Conservation (phyloP, 2,797 vertebrate genomes). For the Typhlichthys eigenmanni region DNA sequence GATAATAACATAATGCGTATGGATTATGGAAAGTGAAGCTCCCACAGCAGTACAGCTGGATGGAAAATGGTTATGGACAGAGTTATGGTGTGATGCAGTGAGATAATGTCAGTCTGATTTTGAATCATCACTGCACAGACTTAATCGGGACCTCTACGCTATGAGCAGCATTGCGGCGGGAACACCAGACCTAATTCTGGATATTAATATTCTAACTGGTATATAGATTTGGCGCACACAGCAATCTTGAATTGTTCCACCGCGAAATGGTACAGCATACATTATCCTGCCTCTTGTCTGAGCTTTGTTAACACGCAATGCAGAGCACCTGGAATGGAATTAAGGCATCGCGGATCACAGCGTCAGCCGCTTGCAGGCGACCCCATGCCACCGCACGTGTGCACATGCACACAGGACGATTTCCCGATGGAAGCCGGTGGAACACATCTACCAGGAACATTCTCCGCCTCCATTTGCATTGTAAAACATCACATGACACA, state of each 20-base stretch:
- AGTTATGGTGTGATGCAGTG: neutral
- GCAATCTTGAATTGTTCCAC: slow-evolving; percentile 58
- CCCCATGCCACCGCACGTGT: neutral
- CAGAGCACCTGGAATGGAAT: slow-evolving; percentile 36
- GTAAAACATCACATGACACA: slow-evolving; percentile 10
- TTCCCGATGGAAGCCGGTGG: slow-evolving; percentile 1
- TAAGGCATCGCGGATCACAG: slow-evolving; percentile 37
- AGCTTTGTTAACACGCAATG: slow-evolving; percentile 2
- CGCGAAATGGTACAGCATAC: slow-evolving; percentile 32
- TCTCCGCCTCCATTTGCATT: slow-evolving; percentile 23
- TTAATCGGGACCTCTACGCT: slow-evolving; percentile 26
- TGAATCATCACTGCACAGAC: slow-evolving; percentile 22
- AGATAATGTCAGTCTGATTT: slow-evolving; percentile 28
- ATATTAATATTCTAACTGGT: slow-evolving; percentile 40
- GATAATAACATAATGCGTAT: slow-evolving; percentile 30
- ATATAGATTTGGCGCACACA: slow-evolving; percentile 4
- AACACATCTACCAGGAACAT: neutral
- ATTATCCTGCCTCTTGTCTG: slow-evolving; percentile 47
- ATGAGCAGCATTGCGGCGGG: neutral
- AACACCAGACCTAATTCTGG: slow-evolving; percentile 28
- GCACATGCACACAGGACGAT: neutral
- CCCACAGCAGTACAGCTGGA: neutral
- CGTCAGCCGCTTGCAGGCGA: slow-evolving; percentile 9
- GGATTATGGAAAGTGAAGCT: slow-evolving; percentile 46
- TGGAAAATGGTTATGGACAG: neutral